A percentile compares a stretch with the other conserved stretches of the same genome.
These are phyloP conservation scores for Caenorhabditis elegans DNA, from an alignment of 1,140 invertebrate genomes.

Conservation along the genomic window WBcel235 BX284602.5:4795501-4796000, in stretches of 20 bases:
- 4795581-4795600: no score
- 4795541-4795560: neutral
- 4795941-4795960: neutral
- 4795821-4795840: neutral
- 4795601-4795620: no score
- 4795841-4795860: neutral
- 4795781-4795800: neutral
- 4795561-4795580: neutral
- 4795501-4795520: neutral
- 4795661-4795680: neutral
- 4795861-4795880: neutral
- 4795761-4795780: neutral
- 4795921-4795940: neutral
- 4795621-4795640: no score
- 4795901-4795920: neutral
- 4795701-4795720: no score
- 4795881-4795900: neutral
- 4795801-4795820: conserved; percentile 8
- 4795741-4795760: neutral
- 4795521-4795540: neutral
- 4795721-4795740: neutral
- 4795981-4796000: no score
- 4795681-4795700: neutral
- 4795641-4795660: no score
- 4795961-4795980: neutral